Evolutionary conservation across 2,888 invertebrate genomes (phyloP).

Genomic region (Steinernema carpocapsae): DNA sequence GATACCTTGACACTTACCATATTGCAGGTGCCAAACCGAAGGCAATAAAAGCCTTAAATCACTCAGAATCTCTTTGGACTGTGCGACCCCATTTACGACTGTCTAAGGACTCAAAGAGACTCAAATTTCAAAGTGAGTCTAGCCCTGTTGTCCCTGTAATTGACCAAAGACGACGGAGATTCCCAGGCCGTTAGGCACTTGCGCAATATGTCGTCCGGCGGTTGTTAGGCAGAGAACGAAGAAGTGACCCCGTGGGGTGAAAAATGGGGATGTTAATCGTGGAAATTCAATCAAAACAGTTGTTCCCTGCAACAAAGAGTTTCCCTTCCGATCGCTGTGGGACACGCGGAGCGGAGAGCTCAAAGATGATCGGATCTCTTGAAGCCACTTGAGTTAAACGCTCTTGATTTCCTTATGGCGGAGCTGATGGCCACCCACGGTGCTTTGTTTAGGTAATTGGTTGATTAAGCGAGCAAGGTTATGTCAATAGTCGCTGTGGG

Average conservation of each 20-base stretch:
- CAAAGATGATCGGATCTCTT: background rate
- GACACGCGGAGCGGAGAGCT: background rate
- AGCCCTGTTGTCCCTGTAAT: background rate
- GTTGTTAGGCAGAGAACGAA: background rate
- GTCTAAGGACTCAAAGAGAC: too few relatives aligned
- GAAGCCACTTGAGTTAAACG: background rate
- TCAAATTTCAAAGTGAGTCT: conserved; percentile 11
- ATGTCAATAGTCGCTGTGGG: conserved; percentile 7
- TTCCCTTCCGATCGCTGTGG: background rate
- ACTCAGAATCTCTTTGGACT: too few relatives aligned
- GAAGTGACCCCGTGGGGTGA: background rate
- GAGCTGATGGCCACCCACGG: background rate
- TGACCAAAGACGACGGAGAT: background rate
- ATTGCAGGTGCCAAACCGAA: background rate
- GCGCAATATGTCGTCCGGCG: background rate
- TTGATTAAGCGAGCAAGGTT: background rate
- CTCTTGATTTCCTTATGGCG: conserved; percentile 3
- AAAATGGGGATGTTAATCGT: background rate
- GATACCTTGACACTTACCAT: too few relatives aligned
- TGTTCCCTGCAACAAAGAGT: too few relatives aligned
- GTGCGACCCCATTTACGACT: background rate
- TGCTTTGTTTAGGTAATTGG: background rate
- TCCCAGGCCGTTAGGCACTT: background rate
- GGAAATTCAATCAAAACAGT: background rate
- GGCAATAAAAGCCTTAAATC: background rate